These are phyloP conservation scores for Pristionchus mayeri DNA, from an alignment of 2,888 invertebrate species.

Conservation along the genomic window DNA sequence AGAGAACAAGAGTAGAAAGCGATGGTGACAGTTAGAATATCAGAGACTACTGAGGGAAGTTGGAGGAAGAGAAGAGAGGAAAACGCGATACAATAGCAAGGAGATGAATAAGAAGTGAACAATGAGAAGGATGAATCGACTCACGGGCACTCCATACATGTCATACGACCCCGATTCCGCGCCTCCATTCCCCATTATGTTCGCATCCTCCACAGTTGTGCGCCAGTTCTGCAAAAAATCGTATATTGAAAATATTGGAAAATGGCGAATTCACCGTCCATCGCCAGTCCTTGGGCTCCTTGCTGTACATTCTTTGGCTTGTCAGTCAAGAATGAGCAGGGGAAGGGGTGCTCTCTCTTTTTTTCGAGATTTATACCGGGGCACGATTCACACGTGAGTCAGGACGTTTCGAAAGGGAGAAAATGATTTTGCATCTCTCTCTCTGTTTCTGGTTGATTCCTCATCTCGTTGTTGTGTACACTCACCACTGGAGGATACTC, in stretches of 20 bases:
- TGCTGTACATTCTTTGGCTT: not conserved
- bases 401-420: not conserved
- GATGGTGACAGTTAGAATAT: too few relatives aligned
- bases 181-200: not conserved
- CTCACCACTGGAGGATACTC: constrained; percentile 33
- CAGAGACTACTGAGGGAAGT: too few relatives aligned
- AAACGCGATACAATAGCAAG: too few relatives aligned
- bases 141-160: not conserved
- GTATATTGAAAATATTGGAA: not conserved
- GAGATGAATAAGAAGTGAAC: too few relatives aligned
- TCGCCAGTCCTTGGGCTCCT: not conserved
- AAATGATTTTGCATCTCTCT: not conserved
- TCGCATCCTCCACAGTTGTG: constrained; percentile 10
- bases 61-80: too few relatives aligned
- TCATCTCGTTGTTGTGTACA: not conserved
- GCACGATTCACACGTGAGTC: not conserved
- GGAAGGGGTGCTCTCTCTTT: not conserved
- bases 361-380: not conserved
- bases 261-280: constrained; percentile 33
- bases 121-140: not conserved
- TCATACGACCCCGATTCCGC: not conserved
- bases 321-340: not conserved
- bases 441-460: not conserved
- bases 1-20: too few relatives aligned
- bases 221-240: constrained; percentile 26